Conservation (phyloP, 2,888 invertebrate species). For the Belgica antarctica region DNA sequence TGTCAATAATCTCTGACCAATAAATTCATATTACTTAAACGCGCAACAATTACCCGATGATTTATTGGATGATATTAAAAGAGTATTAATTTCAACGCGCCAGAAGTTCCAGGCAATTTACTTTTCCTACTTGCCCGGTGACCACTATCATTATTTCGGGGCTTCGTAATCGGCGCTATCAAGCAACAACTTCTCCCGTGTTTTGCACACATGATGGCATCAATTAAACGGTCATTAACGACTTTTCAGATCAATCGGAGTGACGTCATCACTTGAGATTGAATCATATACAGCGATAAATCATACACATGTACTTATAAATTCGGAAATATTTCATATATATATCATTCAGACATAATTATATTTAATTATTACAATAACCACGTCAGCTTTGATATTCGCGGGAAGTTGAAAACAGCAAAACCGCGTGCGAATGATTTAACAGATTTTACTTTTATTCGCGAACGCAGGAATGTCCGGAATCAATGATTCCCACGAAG, state of each 20-base stretch:
- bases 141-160: background rate
- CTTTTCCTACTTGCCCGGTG: background rate
- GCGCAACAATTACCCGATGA: conserved; percentile 23
- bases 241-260: no score
- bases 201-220: background rate
- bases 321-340: no score
- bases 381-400: no score
- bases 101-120: background rate
- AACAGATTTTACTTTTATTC: background rate
- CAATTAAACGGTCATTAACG: background rate
- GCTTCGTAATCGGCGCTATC: background rate
- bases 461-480: conserved; percentile 31
- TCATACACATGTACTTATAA: no score
- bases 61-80: conserved; percentile 10
- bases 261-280: background rate
- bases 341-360: no score
- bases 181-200: no score
- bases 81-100: conserved; percentile 10
- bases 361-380: no score
- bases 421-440: conserved; percentile 15
- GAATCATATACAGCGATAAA: no score
- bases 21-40: conserved; percentile 9
- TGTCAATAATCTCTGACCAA: background rate
- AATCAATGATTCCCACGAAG: conserved; percentile 41
- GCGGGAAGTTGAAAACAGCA: no score